These are phyloP conservation scores for Trilocha varians DNA, from an alignment of 2,888 invertebrate genomes.

Conservation along the genomic window DNA sequence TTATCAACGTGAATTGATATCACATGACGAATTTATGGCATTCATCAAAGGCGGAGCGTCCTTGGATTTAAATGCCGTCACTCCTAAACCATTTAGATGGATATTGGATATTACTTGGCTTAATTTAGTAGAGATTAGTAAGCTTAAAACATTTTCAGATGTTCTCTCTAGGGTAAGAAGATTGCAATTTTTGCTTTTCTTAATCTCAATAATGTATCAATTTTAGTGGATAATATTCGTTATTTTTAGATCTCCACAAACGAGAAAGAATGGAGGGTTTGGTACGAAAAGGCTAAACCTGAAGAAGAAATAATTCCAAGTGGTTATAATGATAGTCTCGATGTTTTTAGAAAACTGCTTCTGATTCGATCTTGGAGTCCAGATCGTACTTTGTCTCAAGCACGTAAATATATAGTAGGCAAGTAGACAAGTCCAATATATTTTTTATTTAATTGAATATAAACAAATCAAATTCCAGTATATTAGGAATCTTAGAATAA, in stretches of 20 bases:
- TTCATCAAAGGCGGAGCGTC: conserved; percentile 98
- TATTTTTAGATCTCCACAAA: conserved; percentile 80
- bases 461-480: no score
- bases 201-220: no score
- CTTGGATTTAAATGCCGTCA: conserved; percentile 91
- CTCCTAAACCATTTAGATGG: conserved; percentile 95
- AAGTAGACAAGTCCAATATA: conserved; percentile 14
- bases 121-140: conserved; percentile 94
- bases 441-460: no score
- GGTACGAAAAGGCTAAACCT: conserved; percentile 95
- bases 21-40: conserved; percentile 93
- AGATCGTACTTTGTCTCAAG: conserved; percentile 94
- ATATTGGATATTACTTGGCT: conserved; percentile 97
- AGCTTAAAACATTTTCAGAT: conserved; percentile 84
- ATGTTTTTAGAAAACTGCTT: conserved; percentile 90
- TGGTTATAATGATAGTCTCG: conserved; percentile 87
- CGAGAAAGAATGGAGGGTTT: conserved; percentile 90
- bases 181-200: no score
- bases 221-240: not conserved
- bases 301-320: conserved; percentile 94
- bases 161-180: conserved; percentile 84
- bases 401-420: conserved; percentile 91
- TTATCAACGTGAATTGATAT: conserved; percentile 84
- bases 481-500: no score
- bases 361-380: conserved; percentile 96